phyloP scores from a whole-genome alignment of 1,140 invertebrate species.

The Saccostrea glomerata region DNA sequence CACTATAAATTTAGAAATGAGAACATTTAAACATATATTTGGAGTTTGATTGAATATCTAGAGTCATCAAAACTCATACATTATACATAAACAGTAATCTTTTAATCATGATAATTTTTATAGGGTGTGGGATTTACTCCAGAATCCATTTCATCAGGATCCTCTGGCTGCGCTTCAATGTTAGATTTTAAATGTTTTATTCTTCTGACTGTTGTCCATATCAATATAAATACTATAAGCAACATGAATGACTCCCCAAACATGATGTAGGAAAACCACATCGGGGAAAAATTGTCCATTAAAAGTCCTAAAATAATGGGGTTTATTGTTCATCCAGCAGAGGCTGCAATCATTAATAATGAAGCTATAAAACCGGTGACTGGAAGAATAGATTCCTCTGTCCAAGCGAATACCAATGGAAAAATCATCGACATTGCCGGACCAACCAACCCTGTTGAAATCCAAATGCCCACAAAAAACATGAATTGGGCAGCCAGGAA shows the following conservation, averaged over 20 bases:
- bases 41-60: too few species aligned
- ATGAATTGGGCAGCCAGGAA: slow-evolving; percentile 17
- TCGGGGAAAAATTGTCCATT: slow-evolving; percentile 56
- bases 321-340: slow-evolving; percentile 56
- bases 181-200: neutral
- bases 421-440: slow-evolving; percentile 60
- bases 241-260: slow-evolving; percentile 51
- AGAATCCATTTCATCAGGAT: neutral
- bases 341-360: slow-evolving; percentile 53
- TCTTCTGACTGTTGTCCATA: neutral
- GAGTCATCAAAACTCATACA: too few species aligned
- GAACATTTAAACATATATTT: too few species aligned
- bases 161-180: neutral
- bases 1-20: too few species aligned
- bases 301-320: slow-evolving; percentile 61
- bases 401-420: slow-evolving; percentile 62
- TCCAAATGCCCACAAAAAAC: slow-evolving; percentile 61
- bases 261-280: slow-evolving; percentile 62
- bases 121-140: too few species aligned
- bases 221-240: slow-evolving; percentile 8
- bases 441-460: slow-evolving; percentile 54
- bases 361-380: slow-evolving; percentile 61
- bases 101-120: too few species aligned
- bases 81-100: too few species aligned
- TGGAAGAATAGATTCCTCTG: slow-evolving; percentile 57